These are phyloP conservation scores for Conistra vaccinii DNA, from an alignment of 2,888 invertebrate species.

Conservation along the genomic window DNA sequence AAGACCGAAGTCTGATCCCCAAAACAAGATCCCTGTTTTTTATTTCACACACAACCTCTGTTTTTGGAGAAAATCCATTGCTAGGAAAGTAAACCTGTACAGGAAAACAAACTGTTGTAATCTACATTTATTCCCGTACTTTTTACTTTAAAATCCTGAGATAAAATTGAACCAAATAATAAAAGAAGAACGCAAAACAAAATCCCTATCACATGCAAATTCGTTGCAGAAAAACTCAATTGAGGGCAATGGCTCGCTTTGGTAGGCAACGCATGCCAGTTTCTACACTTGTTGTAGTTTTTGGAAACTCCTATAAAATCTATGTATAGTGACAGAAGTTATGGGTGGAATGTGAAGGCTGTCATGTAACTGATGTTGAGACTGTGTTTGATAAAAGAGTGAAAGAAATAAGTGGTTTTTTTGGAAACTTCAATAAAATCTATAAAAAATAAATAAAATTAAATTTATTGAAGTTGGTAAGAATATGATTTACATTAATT, in stretches of 20 bases:
- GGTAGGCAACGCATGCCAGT: constrained; percentile 33
- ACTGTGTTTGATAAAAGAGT: not conserved
- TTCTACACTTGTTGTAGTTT: constrained; percentile 14
- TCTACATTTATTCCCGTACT: not conserved
- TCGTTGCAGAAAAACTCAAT: constrained; percentile 43
- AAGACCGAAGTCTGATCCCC: not conserved
- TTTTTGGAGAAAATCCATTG: not conserved
- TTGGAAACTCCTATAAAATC: constrained; percentile 25
- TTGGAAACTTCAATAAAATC: too few species aligned
- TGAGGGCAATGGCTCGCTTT: constrained; percentile 49
- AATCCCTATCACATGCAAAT: constrained; percentile 54
- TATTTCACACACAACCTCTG: not conserved
- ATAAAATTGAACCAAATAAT: constrained; percentile 26
- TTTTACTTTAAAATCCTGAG: constrained; percentile 3
- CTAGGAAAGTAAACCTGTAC: too few species aligned
- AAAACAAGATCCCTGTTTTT: not conserved
- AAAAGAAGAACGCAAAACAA: constrained; percentile 25
- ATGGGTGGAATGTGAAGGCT: not conserved
- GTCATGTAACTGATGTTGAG: not conserved
- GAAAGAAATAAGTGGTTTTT: too few species aligned
- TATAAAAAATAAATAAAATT: too few species aligned
- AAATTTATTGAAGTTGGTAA: too few species aligned
- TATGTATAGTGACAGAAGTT: not conserved
- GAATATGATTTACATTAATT: too few species aligned
- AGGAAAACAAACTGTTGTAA: not conserved